Base-by-base conservation (phyloP, 1,140 invertebrate species). In the Elysia chlorotica region DNA sequence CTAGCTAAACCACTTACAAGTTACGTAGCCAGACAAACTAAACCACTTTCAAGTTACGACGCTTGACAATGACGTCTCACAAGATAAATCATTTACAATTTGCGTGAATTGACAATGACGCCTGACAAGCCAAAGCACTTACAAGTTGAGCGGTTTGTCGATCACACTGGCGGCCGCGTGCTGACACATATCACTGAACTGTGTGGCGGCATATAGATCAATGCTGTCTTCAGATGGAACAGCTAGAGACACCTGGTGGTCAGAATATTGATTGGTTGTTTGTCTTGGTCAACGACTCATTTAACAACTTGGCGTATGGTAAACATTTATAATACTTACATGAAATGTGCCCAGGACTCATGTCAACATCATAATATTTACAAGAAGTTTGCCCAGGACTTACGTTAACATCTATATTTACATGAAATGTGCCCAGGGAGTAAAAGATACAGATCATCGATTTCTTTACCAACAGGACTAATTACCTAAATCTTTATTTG, bases 101-200 rank as follows among this genome's bases (percentile, higher is more conserved):
- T n/a, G n/a, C n/a, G n/a, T n/a, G n/a, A n/a, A n/a, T n/a, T n/a
- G n/a, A n/a, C n/a, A n/a, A n/a, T n/a, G n/a, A n/a, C n/a, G n/a
- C n/a, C n/a, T n/a, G n/a, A n/a, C n/a, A n/a, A n/a, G n/a, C n/a
- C n/a, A 3, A 25, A 37, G 33, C 0, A 65, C 71, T 57, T 59
- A 78, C 77, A 57, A 61, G 61, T 66, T 78, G 19, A 38, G 48
- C 0, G 85, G 84, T 21, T 90, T 73, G 10, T 75, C 80, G 0
- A 94, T 86, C 25, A 89, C 86, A 19, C 88, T 82, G 0, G 92
- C 88, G n/a, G 93, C 88, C 0, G 89, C 84, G n/a, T 83, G 79
- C 83, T 94, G 93, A 0, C 86, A 83, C 1, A 89, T 76, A 80
- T 92, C 91, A n/a, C 91, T 84, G 88, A 90, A 93, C 77, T 77